These are phyloP conservation scores for pig (Sus scrofa) DNA, from an alignment of 2,113 vertebrate species.

Conservation along the genomic window DNA sequence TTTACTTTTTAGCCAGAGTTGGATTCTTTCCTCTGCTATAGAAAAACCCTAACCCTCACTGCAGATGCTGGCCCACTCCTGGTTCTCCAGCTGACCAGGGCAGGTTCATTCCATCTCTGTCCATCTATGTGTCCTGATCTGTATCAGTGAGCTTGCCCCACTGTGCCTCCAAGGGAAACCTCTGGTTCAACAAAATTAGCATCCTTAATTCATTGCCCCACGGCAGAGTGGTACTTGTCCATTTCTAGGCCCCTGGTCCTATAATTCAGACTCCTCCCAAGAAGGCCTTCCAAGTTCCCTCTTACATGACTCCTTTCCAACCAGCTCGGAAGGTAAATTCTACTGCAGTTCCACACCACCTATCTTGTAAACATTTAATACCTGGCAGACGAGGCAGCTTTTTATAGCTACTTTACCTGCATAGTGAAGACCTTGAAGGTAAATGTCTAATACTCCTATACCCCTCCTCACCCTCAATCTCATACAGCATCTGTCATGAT, in stretches of 20 bases:
- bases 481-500: not conserved
- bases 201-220: not conserved
- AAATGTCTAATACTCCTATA: not conserved
- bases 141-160: not conserved
- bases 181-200: not conserved
- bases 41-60: not conserved
- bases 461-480: not conserved
- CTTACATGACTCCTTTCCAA: not conserved
- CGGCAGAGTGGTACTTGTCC: not conserved
- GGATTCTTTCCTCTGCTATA: not conserved
- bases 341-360: not conserved
- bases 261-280: not conserved
- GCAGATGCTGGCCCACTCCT: not conserved
- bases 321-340: not conserved
- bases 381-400: not conserved
- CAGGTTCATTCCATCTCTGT: not conserved
- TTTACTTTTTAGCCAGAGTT: not conserved
- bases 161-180: not conserved
- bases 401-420: not conserved
- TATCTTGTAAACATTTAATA: not conserved
- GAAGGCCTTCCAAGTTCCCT: not conserved
- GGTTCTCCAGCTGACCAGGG: not conserved
- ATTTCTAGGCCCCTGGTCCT: not conserved
- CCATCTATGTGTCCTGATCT: not conserved
- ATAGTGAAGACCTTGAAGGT: not conserved